Conservation (phyloP, 2,888 invertebrate genomes). For the Ophonus ardosiacus region DNA sequence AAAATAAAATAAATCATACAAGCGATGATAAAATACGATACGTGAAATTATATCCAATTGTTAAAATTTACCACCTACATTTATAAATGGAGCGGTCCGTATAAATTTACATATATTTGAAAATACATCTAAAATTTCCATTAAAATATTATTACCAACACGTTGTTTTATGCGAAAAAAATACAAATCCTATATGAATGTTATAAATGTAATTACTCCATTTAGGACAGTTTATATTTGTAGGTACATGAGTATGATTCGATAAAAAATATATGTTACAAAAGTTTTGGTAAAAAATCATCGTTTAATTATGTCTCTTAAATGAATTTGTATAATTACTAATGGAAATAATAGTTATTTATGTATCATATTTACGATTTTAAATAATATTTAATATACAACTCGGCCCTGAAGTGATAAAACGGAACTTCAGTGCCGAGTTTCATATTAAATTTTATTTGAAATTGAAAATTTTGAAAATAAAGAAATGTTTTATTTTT, state of each 20-base stretch:
- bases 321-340: no score
- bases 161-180: conserved; percentile 13
- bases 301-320: no score
- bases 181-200: neutral
- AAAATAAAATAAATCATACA: conserved; percentile 3
- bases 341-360: no score
- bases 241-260: neutral
- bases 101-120: conserved; percentile 28
- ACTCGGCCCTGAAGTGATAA: no score
- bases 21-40: neutral
- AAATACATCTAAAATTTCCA: conserved; percentile 23
- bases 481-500: no score
- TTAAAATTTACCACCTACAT: neutral
- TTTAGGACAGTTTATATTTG: neutral
- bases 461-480: no score
- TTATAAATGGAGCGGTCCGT: conserved; percentile 15
- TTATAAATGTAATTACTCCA: neutral
- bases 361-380: no score
- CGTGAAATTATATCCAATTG: neutral
- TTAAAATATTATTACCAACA: conserved; percentile 26
- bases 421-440: no score
- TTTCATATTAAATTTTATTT: no score
- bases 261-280: neutral
- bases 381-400: no score
- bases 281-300: no score